phyloP scores from a whole-genome alignment of 2,113 vertebrate species.

The Myiozetetes cayanensis region DNA sequence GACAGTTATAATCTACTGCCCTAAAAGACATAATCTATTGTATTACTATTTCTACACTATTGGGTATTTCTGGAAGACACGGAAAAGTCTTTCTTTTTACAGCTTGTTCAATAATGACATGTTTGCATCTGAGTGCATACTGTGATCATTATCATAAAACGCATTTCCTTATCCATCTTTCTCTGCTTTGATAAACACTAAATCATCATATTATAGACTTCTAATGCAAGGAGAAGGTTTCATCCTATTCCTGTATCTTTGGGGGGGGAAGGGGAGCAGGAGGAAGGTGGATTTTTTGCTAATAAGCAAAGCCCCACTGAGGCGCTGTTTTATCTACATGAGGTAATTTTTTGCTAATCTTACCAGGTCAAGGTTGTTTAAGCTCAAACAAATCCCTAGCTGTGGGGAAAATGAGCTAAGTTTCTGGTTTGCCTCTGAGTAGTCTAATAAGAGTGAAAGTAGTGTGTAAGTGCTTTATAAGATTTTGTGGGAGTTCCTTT shows the following conservation, averaged over 20 bases:
- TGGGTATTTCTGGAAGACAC: background rate
- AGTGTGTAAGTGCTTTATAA: background rate
- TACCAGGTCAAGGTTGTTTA: background rate
- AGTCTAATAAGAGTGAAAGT: background rate
- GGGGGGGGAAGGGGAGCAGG: accelerated
- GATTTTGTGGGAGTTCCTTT: background rate
- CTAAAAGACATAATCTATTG: background rate
- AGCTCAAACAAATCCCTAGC: background rate
- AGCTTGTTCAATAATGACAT: accelerated
- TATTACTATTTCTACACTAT: background rate
- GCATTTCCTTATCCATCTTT: background rate
- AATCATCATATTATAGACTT: background rate
- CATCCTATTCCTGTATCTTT: background rate
- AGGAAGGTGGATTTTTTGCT: background rate
- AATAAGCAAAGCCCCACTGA: background rate
- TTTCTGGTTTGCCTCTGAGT: background rate
- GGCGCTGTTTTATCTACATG: background rate
- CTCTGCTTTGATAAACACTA: background rate
- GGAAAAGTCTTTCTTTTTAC: background rate
- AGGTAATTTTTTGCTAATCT: background rate
- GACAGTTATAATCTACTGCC: background rate
- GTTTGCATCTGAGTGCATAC: background rate
- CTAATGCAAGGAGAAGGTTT: background rate
- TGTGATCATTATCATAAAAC: background rate
- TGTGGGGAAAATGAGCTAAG: background rate